phyloP scores from a whole-genome alignment of 2,888 invertebrate genomes.

The Apotomis turbidana region DNA sequence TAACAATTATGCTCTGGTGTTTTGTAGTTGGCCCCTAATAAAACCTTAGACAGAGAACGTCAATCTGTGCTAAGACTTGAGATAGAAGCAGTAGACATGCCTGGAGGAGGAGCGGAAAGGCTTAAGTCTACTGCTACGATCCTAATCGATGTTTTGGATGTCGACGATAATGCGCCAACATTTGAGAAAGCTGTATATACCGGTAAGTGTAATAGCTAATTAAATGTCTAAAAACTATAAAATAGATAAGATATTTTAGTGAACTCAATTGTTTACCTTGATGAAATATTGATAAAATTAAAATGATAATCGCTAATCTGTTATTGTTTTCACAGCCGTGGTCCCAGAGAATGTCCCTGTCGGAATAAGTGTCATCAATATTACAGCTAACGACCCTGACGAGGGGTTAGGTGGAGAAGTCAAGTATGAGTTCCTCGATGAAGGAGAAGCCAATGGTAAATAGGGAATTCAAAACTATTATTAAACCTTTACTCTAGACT shows the following conservation, averaged over 20 bases:
- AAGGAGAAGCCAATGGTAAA: constrained; percentile 88
- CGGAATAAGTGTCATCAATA: constrained; percentile 86
- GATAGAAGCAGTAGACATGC: constrained; percentile 90
- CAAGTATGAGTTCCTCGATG: constrained; percentile 88
- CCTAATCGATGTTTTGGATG: constrained; percentile 88
- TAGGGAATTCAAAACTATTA: not conserved
- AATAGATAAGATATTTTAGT: too few relatives aligned
- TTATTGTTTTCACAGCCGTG: constrained; percentile 79
- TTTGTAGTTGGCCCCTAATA: constrained; percentile 84
- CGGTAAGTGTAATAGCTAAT: constrained; percentile 53
- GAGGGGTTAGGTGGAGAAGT: constrained; percentile 88
- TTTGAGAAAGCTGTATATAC: constrained; percentile 86
- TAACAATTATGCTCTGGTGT: not conserved
- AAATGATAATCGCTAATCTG: not conserved
- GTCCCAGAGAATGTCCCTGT: constrained; percentile 89
- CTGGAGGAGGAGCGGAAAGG: constrained; percentile 87
- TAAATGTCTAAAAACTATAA: too few relatives aligned
- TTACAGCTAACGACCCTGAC: constrained; percentile 90
- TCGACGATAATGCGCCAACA: constrained; percentile 90
- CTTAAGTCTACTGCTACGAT: constrained; percentile 86
- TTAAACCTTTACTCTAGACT: not conserved
- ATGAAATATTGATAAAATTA: too few relatives aligned
- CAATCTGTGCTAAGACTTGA: constrained; percentile 87
- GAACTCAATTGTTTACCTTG: too few relatives aligned
- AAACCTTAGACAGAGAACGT: constrained; percentile 88